phyloP scores from a whole-genome alignment of 2,888 invertebrate species.

The Dioctria linearis region DNA sequence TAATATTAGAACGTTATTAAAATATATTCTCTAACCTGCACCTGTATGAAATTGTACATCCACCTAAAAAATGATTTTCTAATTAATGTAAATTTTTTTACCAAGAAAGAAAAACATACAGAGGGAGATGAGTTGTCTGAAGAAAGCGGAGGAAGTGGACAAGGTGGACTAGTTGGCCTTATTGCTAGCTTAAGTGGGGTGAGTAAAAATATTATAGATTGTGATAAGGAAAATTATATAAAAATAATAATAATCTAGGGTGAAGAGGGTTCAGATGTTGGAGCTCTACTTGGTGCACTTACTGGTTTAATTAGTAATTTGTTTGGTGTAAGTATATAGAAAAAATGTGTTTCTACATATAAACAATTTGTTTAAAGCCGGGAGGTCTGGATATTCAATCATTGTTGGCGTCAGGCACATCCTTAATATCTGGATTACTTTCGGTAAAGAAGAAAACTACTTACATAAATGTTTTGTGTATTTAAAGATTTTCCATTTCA shows the following conservation, averaged over 20 bases:
- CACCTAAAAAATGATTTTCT: neutral
- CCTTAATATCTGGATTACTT: slow-evolving; percentile 67
- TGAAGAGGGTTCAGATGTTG: slow-evolving; percentile 70
- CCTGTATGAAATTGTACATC: no score
- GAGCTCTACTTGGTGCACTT: slow-evolving; percentile 69
- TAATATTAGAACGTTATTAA: no score
- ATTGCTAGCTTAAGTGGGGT: slow-evolving; percentile 70
- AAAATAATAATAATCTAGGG: slow-evolving; percentile 62
- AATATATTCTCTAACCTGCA: no score
- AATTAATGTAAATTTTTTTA: neutral
- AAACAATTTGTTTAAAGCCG: slow-evolving; percentile 62
- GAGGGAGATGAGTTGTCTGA: slow-evolving; percentile 52
- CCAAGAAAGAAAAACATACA: slow-evolving; percentile 59
- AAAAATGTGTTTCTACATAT: neutral
- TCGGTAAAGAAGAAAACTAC: slow-evolving; percentile 60
- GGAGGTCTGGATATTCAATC: slow-evolving; percentile 68
- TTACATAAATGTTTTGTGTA: neutral
- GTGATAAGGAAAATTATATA: neutral
- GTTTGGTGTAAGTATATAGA: slow-evolving; percentile 67
- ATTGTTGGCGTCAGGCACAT: slow-evolving; percentile 66
- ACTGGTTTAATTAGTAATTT: slow-evolving; percentile 68
- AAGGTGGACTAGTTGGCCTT: slow-evolving; percentile 67
- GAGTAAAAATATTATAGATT: slow-evolving; percentile 59
- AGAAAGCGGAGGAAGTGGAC: slow-evolving; percentile 58
- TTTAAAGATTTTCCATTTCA: neutral